These are phyloP conservation scores for Halisarca cf. caerulea DNA, from an alignment of 37 sponge, comb jelly and placozoan genomes.

Conservation along the genomic window DNA sequence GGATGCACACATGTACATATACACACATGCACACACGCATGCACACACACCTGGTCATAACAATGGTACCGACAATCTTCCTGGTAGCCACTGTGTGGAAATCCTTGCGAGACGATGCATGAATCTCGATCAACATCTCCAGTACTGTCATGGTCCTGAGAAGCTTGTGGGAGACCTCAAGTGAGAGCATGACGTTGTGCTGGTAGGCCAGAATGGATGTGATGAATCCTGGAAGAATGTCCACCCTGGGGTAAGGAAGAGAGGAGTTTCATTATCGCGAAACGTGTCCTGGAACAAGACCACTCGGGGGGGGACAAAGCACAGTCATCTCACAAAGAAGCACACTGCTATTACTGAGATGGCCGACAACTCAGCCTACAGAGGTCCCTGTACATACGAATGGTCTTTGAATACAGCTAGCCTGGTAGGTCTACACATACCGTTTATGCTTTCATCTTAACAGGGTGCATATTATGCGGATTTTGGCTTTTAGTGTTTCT, in stretches of 20 bases:
- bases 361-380: too few species aligned
- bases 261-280: too few species aligned
- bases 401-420: too few species aligned
- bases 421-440: too few species aligned
- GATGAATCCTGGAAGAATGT: slow-evolving; percentile 88
- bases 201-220: slow-evolving; percentile 86
- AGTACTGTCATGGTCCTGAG: slow-evolving; percentile 89
- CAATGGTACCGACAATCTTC: slow-evolving; percentile 85
- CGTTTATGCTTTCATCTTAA: too few species aligned
- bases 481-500: too few species aligned
- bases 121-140: slow-evolving; percentile 68
- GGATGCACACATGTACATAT: too few species aligned
- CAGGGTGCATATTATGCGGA: too few species aligned
- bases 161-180: slow-evolving; percentile 86
- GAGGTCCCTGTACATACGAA: too few species aligned
- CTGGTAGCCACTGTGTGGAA: slow-evolving; percentile 73
- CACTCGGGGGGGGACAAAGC: too few species aligned
- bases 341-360: too few species aligned
- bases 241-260: slow-evolving; percentile 43
- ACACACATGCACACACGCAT: not conserved
- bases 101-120: not conserved
- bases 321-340: not conserved
- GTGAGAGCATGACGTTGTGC: slow-evolving; percentile 71
- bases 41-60: slow-evolving; percentile 73
- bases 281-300: not conserved